Base-by-base conservation (phyloP, 2,888 invertebrate genomes). In the Perdita meconis region DNA sequence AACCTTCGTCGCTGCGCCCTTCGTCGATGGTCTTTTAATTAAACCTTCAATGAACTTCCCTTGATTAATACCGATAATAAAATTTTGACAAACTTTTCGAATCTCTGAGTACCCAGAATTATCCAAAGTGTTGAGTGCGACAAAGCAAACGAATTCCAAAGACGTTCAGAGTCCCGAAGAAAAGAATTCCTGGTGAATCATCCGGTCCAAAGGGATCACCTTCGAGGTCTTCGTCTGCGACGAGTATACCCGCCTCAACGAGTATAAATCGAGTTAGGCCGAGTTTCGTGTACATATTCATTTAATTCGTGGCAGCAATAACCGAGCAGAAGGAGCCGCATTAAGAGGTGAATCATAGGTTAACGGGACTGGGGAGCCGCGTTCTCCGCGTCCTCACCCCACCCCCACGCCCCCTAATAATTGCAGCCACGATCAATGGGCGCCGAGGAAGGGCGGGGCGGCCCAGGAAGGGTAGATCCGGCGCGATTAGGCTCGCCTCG, bases 261-360 rank as follows among this genome's bases (percentile, higher is more conserved):
- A 85, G 81, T 65, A 66, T 72, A 87, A 90, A 91, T 91, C 85
- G 88, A 90, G 90, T 90, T 90, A 90, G 88, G 71, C 81, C 81
- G 81, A 89, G 89, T 90, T 91, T 90, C 90, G 89, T 91, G 90
- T 90, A 90, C 90, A 91, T 89, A 91, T 91, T 90, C 88, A 90
- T 91, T 90, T 88, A 89, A 84, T 81, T 81, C 78, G 71, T 81
- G 80, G 78, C 83, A 78, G 83, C 87, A 87, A 86, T 89, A 85
- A 88, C 83, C 83, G 85, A 82, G 82, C 82, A 82, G 84, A 87
- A 82, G 84, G 83, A 87, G 84, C 81, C 87, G 85, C 83, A 81
- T 89, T 88, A 90, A 90, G 89, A 88, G 89, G 88, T 91, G 90
- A 90, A 90, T 91, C 90, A 91, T 91, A 86, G 87, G 87, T 88